Base-by-base conservation (phyloP, 2,888 invertebrate genomes). In the Blastobasis adustella region DNA sequence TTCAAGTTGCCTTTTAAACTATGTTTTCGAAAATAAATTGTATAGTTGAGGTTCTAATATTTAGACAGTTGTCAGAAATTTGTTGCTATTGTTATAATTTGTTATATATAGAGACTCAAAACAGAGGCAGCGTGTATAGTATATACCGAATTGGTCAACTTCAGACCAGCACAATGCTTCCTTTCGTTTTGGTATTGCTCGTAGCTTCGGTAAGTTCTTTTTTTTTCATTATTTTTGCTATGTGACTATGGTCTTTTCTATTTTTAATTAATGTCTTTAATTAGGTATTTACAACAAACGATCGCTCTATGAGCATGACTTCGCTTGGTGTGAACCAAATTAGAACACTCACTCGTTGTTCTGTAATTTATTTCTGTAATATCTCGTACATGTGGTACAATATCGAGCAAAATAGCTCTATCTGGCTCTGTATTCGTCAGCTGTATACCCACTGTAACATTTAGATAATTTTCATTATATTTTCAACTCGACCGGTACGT, bases 91-190 rank as follows among this genome's bases (percentile, higher is more conserved):
- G 71, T 70, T 48, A 54, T 55, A 23, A 51, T 56, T 63, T 63
- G 71, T 75, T 86, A 86, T 87, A 86, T 69, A 86, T 82, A 82
- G 65, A 58, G 69, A 61, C 41, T 42, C 8, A 45, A 54, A 53
- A 46, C 37, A 50, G 47, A 9, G 57, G 49, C 54, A 56, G 66
- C 60, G 77, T 82, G 85, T 86, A 85, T 85, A 84, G 70, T 82
- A 73, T 81, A 82, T 85, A 86, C 86, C 86, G 75, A 56, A 58
- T 74, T 75, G 82, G 82, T 81, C 76, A 49, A 9, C 58, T 9
- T 56, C 42, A 68, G 82, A 80, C 79, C 81, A 74, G 60, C 76
- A 82, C 63, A 65, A 87, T 87, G 87, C 67, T 83, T 81, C 73
- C 76, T 54, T 53, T 82, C 63, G 66, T 73, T 59, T 66, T 85